Percentiles rank a stretch among this genome's conserved stretches.
These are phyloP conservation scores for Nansenia antarctica DNA, from an alignment of 2,113 vertebrate genomes.

Conservation along the genomic window DNA sequence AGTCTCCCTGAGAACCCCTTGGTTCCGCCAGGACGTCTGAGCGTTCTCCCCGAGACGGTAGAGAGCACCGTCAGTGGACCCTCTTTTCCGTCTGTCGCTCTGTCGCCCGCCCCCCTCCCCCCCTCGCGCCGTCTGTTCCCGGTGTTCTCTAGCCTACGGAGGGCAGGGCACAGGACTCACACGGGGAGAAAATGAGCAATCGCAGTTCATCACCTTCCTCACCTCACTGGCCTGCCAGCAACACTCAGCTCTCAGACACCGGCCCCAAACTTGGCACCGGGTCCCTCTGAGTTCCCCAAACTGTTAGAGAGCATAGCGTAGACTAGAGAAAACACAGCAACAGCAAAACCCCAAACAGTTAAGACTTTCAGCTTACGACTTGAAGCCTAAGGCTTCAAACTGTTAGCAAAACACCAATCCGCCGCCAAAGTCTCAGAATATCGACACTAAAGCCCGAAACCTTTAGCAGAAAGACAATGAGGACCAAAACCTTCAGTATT, in stretches of 20 bases:
- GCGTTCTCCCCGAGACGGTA: not conserved
- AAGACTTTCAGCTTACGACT: constrained; percentile 52
- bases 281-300: constrained; percentile 24
- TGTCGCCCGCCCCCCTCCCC: constrained; percentile 17
- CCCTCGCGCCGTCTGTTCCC: constrained; percentile 38
- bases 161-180: constrained; percentile 10
- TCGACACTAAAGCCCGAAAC: constrained; percentile 53
- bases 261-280: constrained; percentile 39
- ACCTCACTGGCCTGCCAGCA: constrained; percentile 41
- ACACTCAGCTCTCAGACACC: constrained; percentile 33
- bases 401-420: constrained; percentile 27
- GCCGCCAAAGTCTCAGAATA: constrained; percentile 37
- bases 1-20: constrained; percentile 13
- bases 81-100: constrained; percentile 39
- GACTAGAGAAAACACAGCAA: constrained; percentile 35
- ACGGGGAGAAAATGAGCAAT: constrained; percentile 26
- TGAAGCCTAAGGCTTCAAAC: constrained; percentile 43
- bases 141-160: constrained; percentile 26
- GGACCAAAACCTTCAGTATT: constrained; percentile 29
- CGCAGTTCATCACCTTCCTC: constrained; percentile 20
- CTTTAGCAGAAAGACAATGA: constrained; percentile 40
- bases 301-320: constrained; percentile 46
- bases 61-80: constrained; percentile 25
- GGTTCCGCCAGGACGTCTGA: not conserved
- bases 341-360: constrained; percentile 33